phyloP scores from a whole-genome alignment of 2,888 invertebrate genomes.

The Philaethria dido region DNA sequence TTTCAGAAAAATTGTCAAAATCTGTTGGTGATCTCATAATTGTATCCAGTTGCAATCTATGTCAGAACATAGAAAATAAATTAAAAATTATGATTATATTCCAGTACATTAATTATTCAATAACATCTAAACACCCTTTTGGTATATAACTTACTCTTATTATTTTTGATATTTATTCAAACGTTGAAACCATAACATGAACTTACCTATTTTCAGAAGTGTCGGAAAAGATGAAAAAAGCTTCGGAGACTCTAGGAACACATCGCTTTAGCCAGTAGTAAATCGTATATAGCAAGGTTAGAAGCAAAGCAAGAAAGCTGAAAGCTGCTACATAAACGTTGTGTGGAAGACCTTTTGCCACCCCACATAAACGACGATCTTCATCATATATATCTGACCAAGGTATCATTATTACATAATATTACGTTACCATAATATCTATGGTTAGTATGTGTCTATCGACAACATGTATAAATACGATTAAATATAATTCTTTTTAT shows the following conservation, averaged over 20 bases:
- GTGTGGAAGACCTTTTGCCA: conserved; percentile 52
- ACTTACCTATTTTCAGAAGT: conserved; percentile 70
- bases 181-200: neutral
- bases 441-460: too few relatives aligned
- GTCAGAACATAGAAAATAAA: conserved; percentile 3
- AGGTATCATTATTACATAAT: conserved; percentile 1
- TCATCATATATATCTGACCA: conserved; percentile 71
- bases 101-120: too few relatives aligned
- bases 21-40: conserved; percentile 73
- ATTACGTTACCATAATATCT: too few relatives aligned
- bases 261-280: conserved; percentile 75
- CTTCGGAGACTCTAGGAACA: conserved; percentile 72
- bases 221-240: conserved; percentile 74
- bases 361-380: conserved; percentile 66
- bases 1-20: conserved; percentile 46
- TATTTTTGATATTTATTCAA: neutral
- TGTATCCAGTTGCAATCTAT: conserved; percentile 66
- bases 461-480: too few relatives aligned
- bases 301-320: conserved; percentile 63
- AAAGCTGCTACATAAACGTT: conserved; percentile 68
- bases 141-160: neutral
- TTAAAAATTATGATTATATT: neutral
- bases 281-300: conserved; percentile 63
- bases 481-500: too few relatives aligned
- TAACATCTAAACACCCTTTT: too few relatives aligned